phyloP scores from a whole-genome alignment of 2,113 vertebrate genomes.

The Chlamydotis undulata region DNA sequence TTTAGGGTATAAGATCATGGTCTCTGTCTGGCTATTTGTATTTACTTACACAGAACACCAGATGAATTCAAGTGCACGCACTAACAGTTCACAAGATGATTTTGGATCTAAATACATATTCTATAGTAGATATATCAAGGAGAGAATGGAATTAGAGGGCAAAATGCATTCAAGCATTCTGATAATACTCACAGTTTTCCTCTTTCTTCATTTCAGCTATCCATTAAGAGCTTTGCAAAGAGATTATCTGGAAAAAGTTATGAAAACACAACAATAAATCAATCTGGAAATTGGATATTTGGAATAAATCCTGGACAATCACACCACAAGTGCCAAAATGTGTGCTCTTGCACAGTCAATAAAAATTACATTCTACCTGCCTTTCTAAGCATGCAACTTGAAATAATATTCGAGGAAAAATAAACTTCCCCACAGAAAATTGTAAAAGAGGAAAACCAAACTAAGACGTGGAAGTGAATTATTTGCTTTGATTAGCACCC shows the following conservation, averaged over 20 bases:
- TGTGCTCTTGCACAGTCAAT: not conserved
- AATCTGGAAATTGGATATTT: not conserved
- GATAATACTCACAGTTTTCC: accelerated
- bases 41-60: not conserved
- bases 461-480: not conserved
- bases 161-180: not conserved
- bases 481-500: not conserved
- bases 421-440: not conserved
- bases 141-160: not conserved
- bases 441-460: not conserved
- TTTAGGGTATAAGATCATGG: not conserved
- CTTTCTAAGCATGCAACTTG: not conserved
- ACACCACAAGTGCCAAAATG: not conserved
- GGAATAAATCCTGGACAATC: not conserved
- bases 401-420: not conserved
- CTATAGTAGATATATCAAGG: not conserved
- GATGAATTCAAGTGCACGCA: not conserved
- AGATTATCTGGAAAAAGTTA: not conserved
- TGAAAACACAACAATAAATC: not conserved
- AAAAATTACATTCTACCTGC: not conserved
- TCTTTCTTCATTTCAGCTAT: not conserved
- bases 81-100: not conserved
- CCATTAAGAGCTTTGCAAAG: not conserved
- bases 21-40: not conserved
- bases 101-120: not conserved